phyloP scores from a whole-genome alignment of 2,797 vertebrate genomes.

The Semaprochilodus insignis region DNA sequence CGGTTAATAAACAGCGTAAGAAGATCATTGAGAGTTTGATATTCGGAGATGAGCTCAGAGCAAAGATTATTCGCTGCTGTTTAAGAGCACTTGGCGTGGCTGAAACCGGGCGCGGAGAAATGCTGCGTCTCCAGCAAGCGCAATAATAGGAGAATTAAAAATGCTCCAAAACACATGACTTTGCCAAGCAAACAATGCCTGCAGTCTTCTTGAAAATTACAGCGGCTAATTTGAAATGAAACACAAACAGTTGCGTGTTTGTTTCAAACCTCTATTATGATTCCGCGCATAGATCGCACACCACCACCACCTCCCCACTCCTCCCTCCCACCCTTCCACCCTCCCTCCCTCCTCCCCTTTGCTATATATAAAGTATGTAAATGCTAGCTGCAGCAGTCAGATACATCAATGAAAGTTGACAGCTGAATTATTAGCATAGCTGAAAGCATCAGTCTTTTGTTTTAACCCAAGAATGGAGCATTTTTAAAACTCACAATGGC shows the following conservation, averaged over 20 bases:
- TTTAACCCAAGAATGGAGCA: conserved; percentile 86
- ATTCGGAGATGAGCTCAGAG: conserved; percentile 70
- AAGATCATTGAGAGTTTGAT: conserved; percentile 67
- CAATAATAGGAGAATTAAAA: conserved; percentile 79
- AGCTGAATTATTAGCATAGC: conserved; percentile 88
- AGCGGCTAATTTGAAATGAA: conserved; percentile 85
- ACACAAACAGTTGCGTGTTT: conserved; percentile 79
- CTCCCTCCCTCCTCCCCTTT: conserved; percentile 61
- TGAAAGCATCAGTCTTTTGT: conserved; percentile 86
- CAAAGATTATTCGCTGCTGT: conserved; percentile 61
- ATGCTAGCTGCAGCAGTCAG: conserved; percentile 85
- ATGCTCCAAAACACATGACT: conserved; percentile 81
- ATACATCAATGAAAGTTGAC: conserved; percentile 86
- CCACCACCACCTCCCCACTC: conserved; percentile 59
- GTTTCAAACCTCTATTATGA: conserved; percentile 79
- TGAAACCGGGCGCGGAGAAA: conserved; percentile 53
- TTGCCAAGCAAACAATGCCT: conserved; percentile 83
- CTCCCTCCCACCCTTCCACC: not conserved
- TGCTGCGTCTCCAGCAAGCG: conserved; percentile 74
- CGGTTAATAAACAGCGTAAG: conserved; percentile 68
- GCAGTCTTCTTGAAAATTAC: conserved; percentile 82
- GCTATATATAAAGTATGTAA: conserved; percentile 89
- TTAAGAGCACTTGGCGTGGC: conserved; percentile 76
- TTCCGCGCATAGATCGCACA: conserved; percentile 69
- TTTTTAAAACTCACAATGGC: conserved; percentile 94